Base-by-base conservation (phyloP, 2,888 invertebrate genomes). In the Tiphia femorata region DNA sequence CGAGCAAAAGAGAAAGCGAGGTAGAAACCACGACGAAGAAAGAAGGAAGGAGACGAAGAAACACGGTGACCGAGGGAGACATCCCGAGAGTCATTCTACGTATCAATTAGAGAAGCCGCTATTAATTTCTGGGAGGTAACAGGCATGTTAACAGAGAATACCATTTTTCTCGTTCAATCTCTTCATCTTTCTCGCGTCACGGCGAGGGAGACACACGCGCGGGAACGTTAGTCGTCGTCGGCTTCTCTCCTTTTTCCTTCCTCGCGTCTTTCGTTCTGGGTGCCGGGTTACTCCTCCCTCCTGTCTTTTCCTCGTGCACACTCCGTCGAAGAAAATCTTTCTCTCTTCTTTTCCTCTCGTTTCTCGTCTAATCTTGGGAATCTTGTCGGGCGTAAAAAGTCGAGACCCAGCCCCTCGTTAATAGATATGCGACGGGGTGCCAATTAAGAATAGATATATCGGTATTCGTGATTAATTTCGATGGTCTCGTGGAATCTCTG, bases 81-180 rank as follows among this genome's bases (percentile, higher is more conserved):
- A 64, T 63, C 54, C n/a, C 63, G 27, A 69, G 58, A 68, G 64
- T 71, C 68, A 71, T 77, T 76, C 73, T 65, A 78, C 74, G 78
- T 78, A 77, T 78, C 77, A 79, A 78, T 78, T 78, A 76, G 72
- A 72, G 73, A 65, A 58, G 64, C 62, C 59, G 74, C 73, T 74
- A 78, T 79, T 78, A 77, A 76, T 78, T 77, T 73, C 69, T 68
- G 61, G 63, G 70, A 70, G 66, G 71, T 64, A 78, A 75, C 72
- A 65, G 72, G 61, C 70, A 70, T 66, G 73, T 76, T 76, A 75
- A 73, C 68, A 68, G 67, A 67, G 65, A 66, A 72, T 70, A 71
- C 59, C 64, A 75, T 75, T 77, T 78, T 77, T 77, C 73, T 75
- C 65, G 53, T 61, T 63, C 66, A 49, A 63, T 64, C 60, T 67